phyloP scores from a whole-genome alignment of 1,140 invertebrate species.

The Magallana gigas region DNA sequence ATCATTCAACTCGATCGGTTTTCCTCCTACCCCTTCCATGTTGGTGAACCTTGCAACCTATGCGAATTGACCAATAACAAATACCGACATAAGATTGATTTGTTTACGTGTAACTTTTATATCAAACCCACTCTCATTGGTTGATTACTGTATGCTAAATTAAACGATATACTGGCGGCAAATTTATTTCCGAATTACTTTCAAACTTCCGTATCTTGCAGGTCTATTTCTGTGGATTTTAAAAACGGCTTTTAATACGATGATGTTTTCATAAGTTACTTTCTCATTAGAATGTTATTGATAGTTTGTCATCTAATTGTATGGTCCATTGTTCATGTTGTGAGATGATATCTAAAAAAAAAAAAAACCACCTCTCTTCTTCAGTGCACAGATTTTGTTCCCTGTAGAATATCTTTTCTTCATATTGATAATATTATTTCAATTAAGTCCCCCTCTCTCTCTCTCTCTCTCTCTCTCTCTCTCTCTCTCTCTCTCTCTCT shows the following conservation, averaged over 20 bases:
- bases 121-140: neutral
- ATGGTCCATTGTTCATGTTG: neutral
- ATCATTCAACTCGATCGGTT: neutral
- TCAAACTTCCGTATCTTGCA: no score
- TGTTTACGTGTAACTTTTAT: constrained; percentile 34
- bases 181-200: neutral
- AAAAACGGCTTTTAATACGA: no score
- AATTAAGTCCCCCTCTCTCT: neutral
- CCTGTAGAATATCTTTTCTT: neutral
- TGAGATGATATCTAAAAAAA: neutral
- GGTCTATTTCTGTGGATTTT: no score
- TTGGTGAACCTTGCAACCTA: constrained; percentile 35
- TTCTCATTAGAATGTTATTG: no score
- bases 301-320: no score
- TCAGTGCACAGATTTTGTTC: neutral
- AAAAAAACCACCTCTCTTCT: neutral
- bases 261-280: no score
- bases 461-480: constrained; percentile 2
- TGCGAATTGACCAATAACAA: constrained; percentile 6
- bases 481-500: constrained; percentile 14
- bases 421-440: neutral
- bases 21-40: constrained; percentile 18
- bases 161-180: no score
- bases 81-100: neutral
- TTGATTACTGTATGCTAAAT: neutral